Base-by-base conservation (phyloP, 2,797 vertebrate genomes). In the Pseudochirops cupreus region DNA sequence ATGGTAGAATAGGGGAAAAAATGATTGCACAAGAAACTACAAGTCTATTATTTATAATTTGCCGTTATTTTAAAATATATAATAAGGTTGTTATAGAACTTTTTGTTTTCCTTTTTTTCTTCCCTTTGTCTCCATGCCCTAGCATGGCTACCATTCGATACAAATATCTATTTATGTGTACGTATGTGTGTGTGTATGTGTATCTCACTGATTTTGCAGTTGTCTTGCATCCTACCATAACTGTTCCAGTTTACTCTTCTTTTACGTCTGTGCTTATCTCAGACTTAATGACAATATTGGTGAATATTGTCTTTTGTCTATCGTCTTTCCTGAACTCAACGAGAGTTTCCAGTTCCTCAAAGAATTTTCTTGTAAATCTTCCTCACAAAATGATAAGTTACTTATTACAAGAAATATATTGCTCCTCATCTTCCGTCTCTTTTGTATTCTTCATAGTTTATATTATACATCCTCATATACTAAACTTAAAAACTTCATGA, bases 161-260 rank as follows among this genome's bases (percentile, higher is more conserved):
- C 33, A 67, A n/a, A 33, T 62, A 31, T 31, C 28, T 59, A 11
- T 59, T 28, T 31, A 2, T 31, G 28, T 31, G 29, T 59, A 11
- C 31, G 11, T 29, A 10, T n/a, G 33, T n/a, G 5, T 67, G 18
- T 67, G 13, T 62, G 29, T 62, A 29, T 18, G 62, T 62, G 6
- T 33, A 4, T 31, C 29, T 62, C 59, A 67, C 98, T 99, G 99
- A 99, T 99, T 99, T 98, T 99, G 99, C 98, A 99, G 99, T 96
- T 99, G 99, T 97, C 99, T 99, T 0, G 99, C 99, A 99, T 99
- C 99, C 99, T 99, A 99, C 98, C 99, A 99, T 98, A 99, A 98
- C 99, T 99, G 99, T 98, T 99, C 99, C 99, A 99, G 99, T 98
- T 99, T 99, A 96, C 99, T 99, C 99, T 99, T 99, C 98, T 98